Base-by-base conservation (phyloP, 92 coral and sea anemone species). In the Pocillopora meandrina region DNA sequence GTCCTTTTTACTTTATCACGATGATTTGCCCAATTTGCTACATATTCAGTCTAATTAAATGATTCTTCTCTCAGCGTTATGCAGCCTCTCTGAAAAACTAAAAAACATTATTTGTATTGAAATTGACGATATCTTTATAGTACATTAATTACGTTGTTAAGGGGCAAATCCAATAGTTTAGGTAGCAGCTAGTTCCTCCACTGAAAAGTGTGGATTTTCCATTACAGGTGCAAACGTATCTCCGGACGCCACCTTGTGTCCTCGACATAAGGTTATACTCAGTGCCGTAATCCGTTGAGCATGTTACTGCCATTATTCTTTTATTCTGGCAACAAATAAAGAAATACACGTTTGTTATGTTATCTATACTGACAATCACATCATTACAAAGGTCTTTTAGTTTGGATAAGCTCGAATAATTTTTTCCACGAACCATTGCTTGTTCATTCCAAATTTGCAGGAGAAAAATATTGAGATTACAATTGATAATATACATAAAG, bases 271-370 rank as follows among this genome's bases (percentile, higher is more conserved):
- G 64, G 5, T 72, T 74, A 57, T 86, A 80, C 68, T 86, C 90
- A 3, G 34, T 63, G 26, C 68, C 81, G 33, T 70, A 59, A 56
- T 86, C 55, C 7, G 90, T 80, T 9, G 86, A 34, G 64, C 90
- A 87, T 2, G 90, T 81, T 26, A 77, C 90, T 42, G 82, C 86
- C 47, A 87, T 7, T n/a, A 81, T 80, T 34, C 52, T 65, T 63
- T 56, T 73, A 3, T 71, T 75, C 86, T 87, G 82, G 56, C 11
- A 49, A 56, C 13, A 49, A 61, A 55, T 21, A 52, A 66, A 52
- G 36, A 70, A 7, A 2, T 21, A n/a, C 18, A 23, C 72, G 1
- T 10, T 10, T 20, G 74, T 36, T 69, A 26, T 16, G 9, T 20
- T 69, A 2, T 21, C 16, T 20, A 16, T 6, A 20, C 2, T 12